Evolutionary conservation across 1,140 invertebrate species (phyloP), one percentile per base, ranked within the genome.

Genomic region (Drosophila jambulina): DNA sequence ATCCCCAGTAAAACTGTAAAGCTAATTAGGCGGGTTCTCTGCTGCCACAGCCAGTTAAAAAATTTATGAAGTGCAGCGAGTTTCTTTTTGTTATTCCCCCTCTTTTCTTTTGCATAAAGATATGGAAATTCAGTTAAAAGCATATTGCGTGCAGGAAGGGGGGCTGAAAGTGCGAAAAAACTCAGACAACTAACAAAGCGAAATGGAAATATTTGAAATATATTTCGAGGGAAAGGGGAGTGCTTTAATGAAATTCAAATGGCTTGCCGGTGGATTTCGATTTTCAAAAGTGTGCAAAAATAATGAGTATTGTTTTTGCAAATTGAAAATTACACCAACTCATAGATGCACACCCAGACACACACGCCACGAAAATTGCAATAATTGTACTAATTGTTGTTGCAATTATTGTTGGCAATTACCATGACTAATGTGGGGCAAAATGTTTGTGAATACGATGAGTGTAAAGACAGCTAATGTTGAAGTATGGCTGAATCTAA

Each of bases 21-120:
- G 82, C 74, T 85, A 85, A 85, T 85, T 85, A 85, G 78, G 56
- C 60, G 77, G 36, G 46, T 59, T 68, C 68, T 54, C 61, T 54
- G 43, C 42, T 57, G 78, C 49, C 46, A 58, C 69, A 56, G 61
- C 69, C 82, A 78, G 84, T 88, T 80, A 75, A 88, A 90, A 85
- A 90, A 85, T 88, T 88, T 88, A 88, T 88, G 86, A 88, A 85
- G 85, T 88, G 85, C 85, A 88, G 84, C 85, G 85, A 90, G 83
- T 72, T 72, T 72, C 51, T 72, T 70, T 67, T 42, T 48, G n/a
- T n/a, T 34, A 1, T 6, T 2, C 25, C 4, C 2, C 2, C 45
- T 21, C 4, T 60, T 21, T 42, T 15, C 62, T 17, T 72, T 72
- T 74, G 68, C 67, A 74, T 74, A 74, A 72, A 74, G 67, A 74